Percentiles rank a stretch among this genome's conserved stretches.
Conservation (phyloP, 2,113 vertebrate genomes). For the Serinus canaria region DNA sequence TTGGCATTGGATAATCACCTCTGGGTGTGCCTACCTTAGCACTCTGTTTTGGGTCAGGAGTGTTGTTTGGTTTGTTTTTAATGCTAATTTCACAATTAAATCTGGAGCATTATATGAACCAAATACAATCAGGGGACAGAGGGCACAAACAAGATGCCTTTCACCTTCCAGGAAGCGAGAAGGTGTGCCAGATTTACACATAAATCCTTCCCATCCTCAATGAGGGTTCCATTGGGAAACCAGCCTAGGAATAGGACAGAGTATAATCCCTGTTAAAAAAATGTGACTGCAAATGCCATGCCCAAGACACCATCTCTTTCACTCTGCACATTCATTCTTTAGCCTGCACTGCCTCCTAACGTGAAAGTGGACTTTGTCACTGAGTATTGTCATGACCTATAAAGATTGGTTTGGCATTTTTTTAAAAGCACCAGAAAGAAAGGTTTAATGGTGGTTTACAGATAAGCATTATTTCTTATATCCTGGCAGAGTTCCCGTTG, state of each 20-base stretch:
- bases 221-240: neutral
- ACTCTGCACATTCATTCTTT: neutral
- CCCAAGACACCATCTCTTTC: neutral
- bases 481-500: neutral
- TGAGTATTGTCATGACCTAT: neutral
- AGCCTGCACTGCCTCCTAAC: neutral
- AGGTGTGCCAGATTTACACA: neutral
- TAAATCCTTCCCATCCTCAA: neutral
- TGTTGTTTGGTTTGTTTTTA: neutral
- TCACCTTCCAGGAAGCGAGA: neutral
- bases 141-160: neutral
- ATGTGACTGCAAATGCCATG: neutral
- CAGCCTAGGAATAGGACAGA: neutral
- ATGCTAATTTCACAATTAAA: neutral
- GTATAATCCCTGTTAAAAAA: neutral
- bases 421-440: neutral
- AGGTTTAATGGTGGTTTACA: neutral
- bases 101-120: neutral
- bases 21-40: neutral
- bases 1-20: neutral
- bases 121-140: neutral
- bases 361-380: rapidly evolving
- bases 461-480: neutral
- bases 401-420: rapidly evolving
- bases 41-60: neutral